Percentiles rank a stretch among this genome's conserved stretches.
Evolutionary conservation across 1,140 invertebrate genomes (phyloP).

Genomic region (Frieseomelitta varia): DNA sequence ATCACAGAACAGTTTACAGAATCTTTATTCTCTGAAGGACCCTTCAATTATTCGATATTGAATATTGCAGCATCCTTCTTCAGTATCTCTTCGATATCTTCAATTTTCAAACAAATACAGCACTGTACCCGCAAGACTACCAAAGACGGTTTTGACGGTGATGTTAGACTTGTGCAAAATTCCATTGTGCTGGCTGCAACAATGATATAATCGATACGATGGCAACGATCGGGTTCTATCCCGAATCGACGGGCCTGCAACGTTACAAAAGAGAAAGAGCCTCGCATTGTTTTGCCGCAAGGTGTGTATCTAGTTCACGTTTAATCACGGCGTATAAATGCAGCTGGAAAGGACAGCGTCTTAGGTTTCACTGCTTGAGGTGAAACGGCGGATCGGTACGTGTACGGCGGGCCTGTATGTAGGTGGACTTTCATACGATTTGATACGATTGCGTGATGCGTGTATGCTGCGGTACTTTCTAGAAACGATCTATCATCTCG

Average conservation of each 20-base stretch:
- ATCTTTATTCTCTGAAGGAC: too few relatives aligned
- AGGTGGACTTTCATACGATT: conserved; percentile 67
- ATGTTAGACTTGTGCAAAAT: background rate
- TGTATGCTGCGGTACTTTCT: conserved; percentile 60
- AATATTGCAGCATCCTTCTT: too few relatives aligned
- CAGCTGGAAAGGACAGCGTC: conserved; percentile 56
- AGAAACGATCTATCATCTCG: conserved; percentile 65
- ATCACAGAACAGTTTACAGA: too few relatives aligned
- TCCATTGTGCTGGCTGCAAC: background rate
- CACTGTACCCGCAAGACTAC: too few relatives aligned
- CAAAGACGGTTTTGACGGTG: too few relatives aligned
- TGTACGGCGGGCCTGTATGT: conserved; percentile 44
- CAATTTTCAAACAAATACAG: too few relatives aligned
- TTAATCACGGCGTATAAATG: conserved; percentile 48
- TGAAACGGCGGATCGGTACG: conserved; percentile 60
- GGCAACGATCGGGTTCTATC: background rate
- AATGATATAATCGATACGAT: background rate
- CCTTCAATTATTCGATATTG: too few relatives aligned
- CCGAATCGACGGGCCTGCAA: background rate
- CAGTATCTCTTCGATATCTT: too few relatives aligned
- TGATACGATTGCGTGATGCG: conserved; percentile 66
- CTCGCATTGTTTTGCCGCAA: conserved; percentile 11
- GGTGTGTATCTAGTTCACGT: conserved; percentile 45
- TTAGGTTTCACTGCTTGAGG: conserved; percentile 65
- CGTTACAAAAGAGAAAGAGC: background rate